Evolutionary conservation across 2,797 vertebrate species (phyloP).

Genomic region (Iguana delicatissima): DNA sequence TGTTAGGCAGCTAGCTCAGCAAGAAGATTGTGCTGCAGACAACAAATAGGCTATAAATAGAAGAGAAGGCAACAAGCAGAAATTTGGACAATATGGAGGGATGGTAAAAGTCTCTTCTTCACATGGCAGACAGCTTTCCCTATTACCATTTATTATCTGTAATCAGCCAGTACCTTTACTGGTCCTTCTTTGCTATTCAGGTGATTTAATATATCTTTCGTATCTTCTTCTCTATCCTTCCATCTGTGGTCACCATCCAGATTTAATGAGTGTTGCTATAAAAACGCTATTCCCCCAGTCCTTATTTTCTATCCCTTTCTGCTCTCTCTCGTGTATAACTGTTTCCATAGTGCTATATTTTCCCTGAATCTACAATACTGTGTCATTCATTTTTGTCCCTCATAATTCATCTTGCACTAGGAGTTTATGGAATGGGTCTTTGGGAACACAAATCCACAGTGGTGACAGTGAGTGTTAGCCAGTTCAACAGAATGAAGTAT

Average conservation of each 20-base stretch:
- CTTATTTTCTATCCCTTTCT: neutral
- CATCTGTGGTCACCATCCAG: neutral
- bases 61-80: neutral
- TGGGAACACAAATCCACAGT: neutral
- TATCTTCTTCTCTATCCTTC: neutral
- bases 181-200: neutral
- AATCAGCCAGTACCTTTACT: neutral
- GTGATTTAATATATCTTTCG: neutral
- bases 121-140: neutral
- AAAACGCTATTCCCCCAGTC: neutral
- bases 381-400: neutral
- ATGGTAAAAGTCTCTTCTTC: neutral
- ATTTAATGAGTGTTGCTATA: neutral
- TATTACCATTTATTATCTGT: neutral
- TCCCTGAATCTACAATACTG: neutral
- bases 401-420: neutral
- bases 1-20: neutral
- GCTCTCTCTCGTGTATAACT: neutral
- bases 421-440: conserved; percentile 1
- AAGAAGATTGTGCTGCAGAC: neutral
- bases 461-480: neutral
- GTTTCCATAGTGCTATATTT: no score
- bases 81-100: neutral
- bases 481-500: neutral
- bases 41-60: neutral